Conservation (phyloP, 2,113 vertebrate species). For the Psittacara wagleri region DNA sequence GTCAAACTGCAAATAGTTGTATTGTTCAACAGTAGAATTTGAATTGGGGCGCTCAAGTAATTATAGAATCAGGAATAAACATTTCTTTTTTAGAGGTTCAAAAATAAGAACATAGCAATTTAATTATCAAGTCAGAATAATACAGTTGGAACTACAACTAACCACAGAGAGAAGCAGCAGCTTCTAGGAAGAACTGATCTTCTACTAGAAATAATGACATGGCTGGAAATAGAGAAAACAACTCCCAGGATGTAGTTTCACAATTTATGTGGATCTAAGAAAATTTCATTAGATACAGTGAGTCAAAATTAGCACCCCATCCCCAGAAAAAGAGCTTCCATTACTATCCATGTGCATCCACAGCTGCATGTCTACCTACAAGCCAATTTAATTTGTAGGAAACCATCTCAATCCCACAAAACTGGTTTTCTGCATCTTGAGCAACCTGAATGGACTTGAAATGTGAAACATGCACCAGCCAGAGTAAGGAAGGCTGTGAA, state of each 20-base stretch:
- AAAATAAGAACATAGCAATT: not conserved
- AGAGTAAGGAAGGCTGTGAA: not conserved
- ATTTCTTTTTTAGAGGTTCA: not conserved
- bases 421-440: not conserved
- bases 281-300: not conserved
- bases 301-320: not conserved
- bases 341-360: not conserved
- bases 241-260: not conserved
- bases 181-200: not conserved
- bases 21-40: not conserved
- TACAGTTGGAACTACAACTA: not conserved
- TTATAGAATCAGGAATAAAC: not conserved
- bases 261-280: not conserved
- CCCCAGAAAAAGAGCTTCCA: not conserved
- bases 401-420: not conserved
- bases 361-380: not conserved
- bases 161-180: not conserved
- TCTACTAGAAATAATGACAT: not conserved
- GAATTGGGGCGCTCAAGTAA: not conserved
- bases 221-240: not conserved
- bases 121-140: constrained; percentile 7
- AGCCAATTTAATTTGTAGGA: not conserved
- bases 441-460: not conserved
- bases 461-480: not conserved
- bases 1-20: not conserved